Conservation (phyloP, 2,113 vertebrate species). For the Aphelocoma coerulescens region DNA sequence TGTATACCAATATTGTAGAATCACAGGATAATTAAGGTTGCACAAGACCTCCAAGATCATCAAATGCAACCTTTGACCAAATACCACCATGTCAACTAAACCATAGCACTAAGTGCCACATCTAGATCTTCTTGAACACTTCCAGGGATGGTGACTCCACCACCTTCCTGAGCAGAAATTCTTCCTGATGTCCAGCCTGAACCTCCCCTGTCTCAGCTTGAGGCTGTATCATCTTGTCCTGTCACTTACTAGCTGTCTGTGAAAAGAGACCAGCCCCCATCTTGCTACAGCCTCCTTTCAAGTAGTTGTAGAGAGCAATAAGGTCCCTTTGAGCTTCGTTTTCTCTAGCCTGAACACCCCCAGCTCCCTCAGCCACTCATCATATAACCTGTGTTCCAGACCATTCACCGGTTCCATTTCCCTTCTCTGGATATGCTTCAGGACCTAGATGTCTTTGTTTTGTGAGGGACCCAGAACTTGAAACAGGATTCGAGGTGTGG, state of each 20-base stretch:
- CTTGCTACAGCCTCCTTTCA: background rate
- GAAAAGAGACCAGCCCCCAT: too few relatives aligned
- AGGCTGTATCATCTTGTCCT: background rate
- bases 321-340: background rate
- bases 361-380: background rate
- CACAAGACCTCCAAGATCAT: background rate
- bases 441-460: background rate
- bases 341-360: background rate
- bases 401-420: background rate
- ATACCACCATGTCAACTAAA: background rate
- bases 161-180: background rate
- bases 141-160: background rate
- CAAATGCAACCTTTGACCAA: background rate
- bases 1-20: background rate
- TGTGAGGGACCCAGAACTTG: background rate
- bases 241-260: background rate
- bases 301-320: background rate
- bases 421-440: background rate
- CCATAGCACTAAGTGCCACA: background rate
- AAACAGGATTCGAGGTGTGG: rapidly evolving
- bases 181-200: background rate
- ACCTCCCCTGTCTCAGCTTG: background rate
- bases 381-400: background rate
- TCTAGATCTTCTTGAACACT: background rate
- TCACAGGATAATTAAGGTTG: background rate